Percentiles rank a stretch among this genome's conserved stretches.
These are phyloP conservation scores for Drosophila repletoides DNA, from an alignment of 1,140 invertebrate genomes.

Conservation along the genomic window DNA sequence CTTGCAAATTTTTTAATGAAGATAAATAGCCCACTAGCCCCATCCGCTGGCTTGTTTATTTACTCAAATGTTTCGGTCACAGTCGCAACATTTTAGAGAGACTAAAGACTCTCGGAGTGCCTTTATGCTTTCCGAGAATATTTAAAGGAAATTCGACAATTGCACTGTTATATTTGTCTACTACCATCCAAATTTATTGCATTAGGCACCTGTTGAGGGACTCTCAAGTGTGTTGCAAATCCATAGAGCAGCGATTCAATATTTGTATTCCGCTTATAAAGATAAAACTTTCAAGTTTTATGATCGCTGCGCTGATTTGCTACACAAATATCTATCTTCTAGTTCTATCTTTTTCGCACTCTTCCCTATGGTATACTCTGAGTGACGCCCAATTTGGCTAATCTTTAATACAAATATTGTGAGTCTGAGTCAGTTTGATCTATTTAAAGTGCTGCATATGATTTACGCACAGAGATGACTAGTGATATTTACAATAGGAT, in stretches of 20 bases:
- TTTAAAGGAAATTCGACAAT: not conserved
- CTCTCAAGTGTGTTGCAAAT: not conserved
- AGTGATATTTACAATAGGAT: not conserved
- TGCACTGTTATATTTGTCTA: constrained; percentile 19
- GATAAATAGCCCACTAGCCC: constrained; percentile 17
- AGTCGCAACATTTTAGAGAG: no score
- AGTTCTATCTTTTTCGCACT: not conserved
- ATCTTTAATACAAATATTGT: constrained; percentile 54
- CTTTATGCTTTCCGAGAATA: not conserved
- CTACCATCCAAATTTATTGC: no score
- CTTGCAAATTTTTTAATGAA: constrained; percentile 29
- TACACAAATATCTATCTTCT: constrained; percentile 32
- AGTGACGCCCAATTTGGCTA: constrained; percentile 34
- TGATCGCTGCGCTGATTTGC: constrained; percentile 35
- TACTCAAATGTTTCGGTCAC: constrained; percentile 7
- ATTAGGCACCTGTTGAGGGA: not conserved
- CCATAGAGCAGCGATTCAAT: constrained; percentile 27
- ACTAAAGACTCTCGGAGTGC: no score
- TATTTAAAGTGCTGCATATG: constrained; percentile 2
- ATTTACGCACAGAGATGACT: not conserved
- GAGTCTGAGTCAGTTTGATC: constrained; percentile 33
- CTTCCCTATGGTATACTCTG: not conserved
- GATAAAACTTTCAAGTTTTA: constrained; percentile 43
- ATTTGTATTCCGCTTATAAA: constrained; percentile 31
- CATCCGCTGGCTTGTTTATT: constrained; percentile 29